Conservation (phyloP, 30 jellyfish, hydroid and myxozoan genomes). For the Phacellophora camtschatica region DNA sequence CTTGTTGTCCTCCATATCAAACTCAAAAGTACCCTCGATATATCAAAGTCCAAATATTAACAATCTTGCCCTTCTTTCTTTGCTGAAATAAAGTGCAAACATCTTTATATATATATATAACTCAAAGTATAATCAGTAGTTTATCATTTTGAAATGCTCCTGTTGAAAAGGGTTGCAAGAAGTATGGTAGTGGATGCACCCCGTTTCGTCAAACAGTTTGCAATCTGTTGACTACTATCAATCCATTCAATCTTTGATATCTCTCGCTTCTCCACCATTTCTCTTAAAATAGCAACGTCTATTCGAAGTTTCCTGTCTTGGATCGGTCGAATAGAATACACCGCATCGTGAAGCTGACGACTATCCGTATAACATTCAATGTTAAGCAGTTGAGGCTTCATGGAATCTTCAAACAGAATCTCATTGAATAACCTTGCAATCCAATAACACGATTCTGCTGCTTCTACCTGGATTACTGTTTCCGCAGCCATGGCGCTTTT, state of each 20-base stretch:
- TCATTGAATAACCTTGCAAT: constrained; percentile 1
- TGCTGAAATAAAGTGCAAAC: too few species aligned
- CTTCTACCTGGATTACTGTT: constrained; percentile 21
- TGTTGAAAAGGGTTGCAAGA: constrained; percentile 12
- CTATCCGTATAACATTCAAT: constrained; percentile 40
- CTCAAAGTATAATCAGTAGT: too few species aligned
- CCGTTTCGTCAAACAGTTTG: constrained; percentile 47
- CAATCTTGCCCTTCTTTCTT: too few species aligned
- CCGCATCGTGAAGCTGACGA: constrained; percentile 49
- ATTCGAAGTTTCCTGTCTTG: constrained; percentile 24
- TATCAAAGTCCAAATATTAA: too few species aligned
- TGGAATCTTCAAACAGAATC: not conserved
- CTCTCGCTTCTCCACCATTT: constrained; percentile 33
- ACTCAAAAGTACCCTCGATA: too few species aligned
- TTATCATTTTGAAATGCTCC: too few species aligned
- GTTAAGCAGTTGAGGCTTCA: not conserved
- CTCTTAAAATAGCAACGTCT: constrained; percentile 23
- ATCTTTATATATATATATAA: too few species aligned
- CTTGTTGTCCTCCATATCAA: too few species aligned
- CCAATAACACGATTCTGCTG: constrained; percentile 39
- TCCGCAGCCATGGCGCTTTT: constrained; percentile 49
- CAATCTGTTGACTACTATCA: constrained; percentile 27
- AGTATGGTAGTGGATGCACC: constrained; percentile 28
- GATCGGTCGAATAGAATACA: constrained; percentile 21
- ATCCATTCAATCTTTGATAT: constrained; percentile 46